These are phyloP conservation scores for Pectinophora gossypiella DNA, from an alignment of 1,140 invertebrate genomes.

Conservation along the genomic window DNA sequence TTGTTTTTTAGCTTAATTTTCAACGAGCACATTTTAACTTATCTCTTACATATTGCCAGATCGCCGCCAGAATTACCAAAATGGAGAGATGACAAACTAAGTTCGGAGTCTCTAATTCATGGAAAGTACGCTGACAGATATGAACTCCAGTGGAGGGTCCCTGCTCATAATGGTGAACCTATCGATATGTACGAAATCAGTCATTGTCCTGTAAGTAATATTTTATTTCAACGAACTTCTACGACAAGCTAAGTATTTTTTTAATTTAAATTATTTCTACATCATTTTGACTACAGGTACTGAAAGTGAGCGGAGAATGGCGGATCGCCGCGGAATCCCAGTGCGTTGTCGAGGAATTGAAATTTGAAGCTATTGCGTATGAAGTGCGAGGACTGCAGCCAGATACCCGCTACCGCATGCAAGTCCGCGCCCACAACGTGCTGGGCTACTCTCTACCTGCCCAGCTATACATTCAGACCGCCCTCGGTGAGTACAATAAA, in stretches of 20 bases:
- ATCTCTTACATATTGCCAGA: conserved; percentile 33
- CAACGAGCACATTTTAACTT: not conserved
- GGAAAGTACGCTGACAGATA: conserved; percentile 83
- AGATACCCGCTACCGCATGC: conserved; percentile 88
- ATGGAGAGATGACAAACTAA: conserved; percentile 56
- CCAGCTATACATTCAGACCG: conserved; percentile 86
- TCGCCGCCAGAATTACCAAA: conserved; percentile 66
- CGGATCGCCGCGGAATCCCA: conserved; percentile 72
- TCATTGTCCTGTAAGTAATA: conserved; percentile 84
- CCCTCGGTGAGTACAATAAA: conserved; percentile 84
- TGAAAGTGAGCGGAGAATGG: conserved; percentile 79
- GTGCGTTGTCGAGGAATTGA: conserved; percentile 77
- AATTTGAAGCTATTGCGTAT: conserved; percentile 78
- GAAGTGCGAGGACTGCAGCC: conserved; percentile 81
- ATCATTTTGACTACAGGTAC: conserved; percentile 54
- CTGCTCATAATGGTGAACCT: conserved; percentile 90
- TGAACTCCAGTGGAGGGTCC: conserved; percentile 88
- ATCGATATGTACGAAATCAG: conserved; percentile 89
- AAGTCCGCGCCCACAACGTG: conserved; percentile 88
- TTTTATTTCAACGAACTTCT: not conserved
- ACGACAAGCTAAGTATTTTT: not conserved
- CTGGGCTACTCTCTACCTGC: conserved; percentile 87
- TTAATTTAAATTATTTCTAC: not conserved
- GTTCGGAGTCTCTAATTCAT: conserved; percentile 58
- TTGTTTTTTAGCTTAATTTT: not conserved